Evolutionary conservation across 2,113 vertebrate genomes (phyloP).

Genomic region (Tympanuchus pallidicinctus): DNA sequence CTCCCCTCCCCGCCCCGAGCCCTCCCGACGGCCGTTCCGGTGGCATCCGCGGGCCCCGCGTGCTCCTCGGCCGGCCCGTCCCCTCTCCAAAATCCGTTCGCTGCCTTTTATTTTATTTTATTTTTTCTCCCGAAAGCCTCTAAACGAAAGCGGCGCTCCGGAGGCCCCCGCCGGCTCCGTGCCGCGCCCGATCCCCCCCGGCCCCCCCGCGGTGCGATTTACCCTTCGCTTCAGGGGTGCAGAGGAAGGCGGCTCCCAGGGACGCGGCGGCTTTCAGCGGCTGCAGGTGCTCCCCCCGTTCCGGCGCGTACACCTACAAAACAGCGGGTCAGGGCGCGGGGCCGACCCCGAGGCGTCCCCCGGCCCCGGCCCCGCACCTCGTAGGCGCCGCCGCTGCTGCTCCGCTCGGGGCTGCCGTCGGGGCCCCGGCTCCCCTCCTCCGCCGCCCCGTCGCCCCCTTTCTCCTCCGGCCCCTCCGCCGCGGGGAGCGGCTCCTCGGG

Average conservation of each 20-base stretch:
- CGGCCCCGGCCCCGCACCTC: conserved; percentile 64
- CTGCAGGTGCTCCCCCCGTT: conserved; percentile 82
- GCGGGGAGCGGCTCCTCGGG: conserved; percentile 67
- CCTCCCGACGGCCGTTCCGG: background rate
- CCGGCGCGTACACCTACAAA: conserved; percentile 86
- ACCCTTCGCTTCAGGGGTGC: conserved; percentile 86
- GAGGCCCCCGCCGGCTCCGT: background rate
- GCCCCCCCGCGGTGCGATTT: conserved; percentile 10
- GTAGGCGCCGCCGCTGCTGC: conserved; percentile 64
- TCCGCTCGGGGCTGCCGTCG: conserved; percentile 78
- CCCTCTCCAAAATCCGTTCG: background rate
- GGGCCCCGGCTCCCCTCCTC: conserved; percentile 36
- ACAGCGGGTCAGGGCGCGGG: conserved; percentile 3
- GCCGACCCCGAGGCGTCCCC: background rate
- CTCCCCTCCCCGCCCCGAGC: background rate
- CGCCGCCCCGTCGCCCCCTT: conserved; percentile 72
- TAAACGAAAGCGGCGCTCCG: background rate
- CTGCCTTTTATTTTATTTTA: accelerated
- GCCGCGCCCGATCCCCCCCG: background rate
- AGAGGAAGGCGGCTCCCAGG: conserved; percentile 80
- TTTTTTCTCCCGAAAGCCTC: background rate
- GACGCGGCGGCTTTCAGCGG: conserved; percentile 69
- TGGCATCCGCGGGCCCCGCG: background rate
- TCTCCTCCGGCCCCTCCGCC: conserved; percentile 69
- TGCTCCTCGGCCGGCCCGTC: accelerated